phyloP scores from a whole-genome alignment of 64 coral and sea anemone species.

The Actinia tenebrosa region DNA sequence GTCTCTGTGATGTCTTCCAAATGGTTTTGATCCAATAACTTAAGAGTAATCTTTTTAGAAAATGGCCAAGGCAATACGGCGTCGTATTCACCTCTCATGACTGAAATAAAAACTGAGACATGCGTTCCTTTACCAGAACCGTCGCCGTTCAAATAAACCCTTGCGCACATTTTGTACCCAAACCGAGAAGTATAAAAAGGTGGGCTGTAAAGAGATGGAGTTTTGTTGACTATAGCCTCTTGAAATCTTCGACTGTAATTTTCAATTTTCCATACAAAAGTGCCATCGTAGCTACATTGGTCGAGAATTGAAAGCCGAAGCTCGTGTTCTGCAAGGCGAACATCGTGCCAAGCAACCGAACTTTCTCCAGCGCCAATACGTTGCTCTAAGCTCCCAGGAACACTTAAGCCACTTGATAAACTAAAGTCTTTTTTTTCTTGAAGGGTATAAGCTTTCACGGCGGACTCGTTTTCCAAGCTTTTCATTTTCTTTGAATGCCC shows the following conservation, averaged over 20 bases:
- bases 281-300: constrained; percentile 52
- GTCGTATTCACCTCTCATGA: constrained; percentile 85
- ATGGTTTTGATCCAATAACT: constrained; percentile 56
- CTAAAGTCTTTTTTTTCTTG: background rate
- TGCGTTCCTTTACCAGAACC: constrained; percentile 63
- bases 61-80: constrained; percentile 72
- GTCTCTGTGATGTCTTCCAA: constrained; percentile 50
- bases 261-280: constrained; percentile 84
- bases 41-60: constrained; percentile 64
- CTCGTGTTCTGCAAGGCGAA: constrained; percentile 66
- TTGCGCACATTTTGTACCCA: constrained; percentile 80
- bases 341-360: constrained; percentile 53
- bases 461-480: background rate
- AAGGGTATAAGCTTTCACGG: background rate
- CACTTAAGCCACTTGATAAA: background rate
- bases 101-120: constrained; percentile 69
- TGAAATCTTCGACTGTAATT: constrained; percentile 57
- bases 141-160: constrained; percentile 70
- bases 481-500: background rate
- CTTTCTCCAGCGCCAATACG: constrained; percentile 40
- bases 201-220: constrained; percentile 74
- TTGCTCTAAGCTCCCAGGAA: background rate
- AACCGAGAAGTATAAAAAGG: constrained; percentile 80
- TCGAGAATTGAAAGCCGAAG: constrained; percentile 67
- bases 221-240: constrained; percentile 44